Base-by-base conservation (phyloP, 2,113 vertebrate species). In the Misgurnus anguillicaudatus region DNA sequence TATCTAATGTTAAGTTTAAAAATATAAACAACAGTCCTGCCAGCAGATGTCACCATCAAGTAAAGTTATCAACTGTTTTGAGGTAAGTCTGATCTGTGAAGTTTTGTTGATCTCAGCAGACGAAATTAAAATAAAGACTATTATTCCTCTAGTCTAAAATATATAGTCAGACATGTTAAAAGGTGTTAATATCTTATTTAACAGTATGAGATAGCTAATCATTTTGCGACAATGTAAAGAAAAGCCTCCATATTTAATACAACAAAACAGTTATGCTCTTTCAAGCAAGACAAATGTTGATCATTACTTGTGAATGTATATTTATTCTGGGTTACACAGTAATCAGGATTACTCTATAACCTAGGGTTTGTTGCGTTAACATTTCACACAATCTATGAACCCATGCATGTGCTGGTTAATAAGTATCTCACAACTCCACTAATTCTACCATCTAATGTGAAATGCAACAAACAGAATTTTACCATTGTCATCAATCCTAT, bases 31-130 rank as follows among this genome's bases (percentile, higher is more conserved):
- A 68, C 14, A 39, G 31, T 71, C 9, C 48, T 55, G 51, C 51
- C 72, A 74, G n/a, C 57, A 74, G 72, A 74, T 62, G 72, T 74
- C 72, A 62, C 72, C 42, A 48, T 36, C 60, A 62, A 62, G 41
- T 39, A 55, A 73, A 14, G 6, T 42, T 70, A 47, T 68, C 45
- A 17, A 9, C 42, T 53, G 14, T 45, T 57, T 17, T 8, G 19
- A 57, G 53, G 53, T 19, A 9, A 57, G n/a, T 57, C 53, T 57
- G 53, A 19, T 57, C 53, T 57, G 16, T 57, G 17, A 57, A 1
- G 2, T 57, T 3, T 57, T 7, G 9, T 6, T 57, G 53, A 57
- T n/a, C 6, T 57, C 53, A 57, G 6, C n/a, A 19, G 53, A 19
- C 53, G n/a, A 57, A 7, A 19, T 57, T 19, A 17, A 9, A 57